Conservation (phyloP, 2,113 vertebrate genomes). For the Pelodiscus sinensis region DNA sequence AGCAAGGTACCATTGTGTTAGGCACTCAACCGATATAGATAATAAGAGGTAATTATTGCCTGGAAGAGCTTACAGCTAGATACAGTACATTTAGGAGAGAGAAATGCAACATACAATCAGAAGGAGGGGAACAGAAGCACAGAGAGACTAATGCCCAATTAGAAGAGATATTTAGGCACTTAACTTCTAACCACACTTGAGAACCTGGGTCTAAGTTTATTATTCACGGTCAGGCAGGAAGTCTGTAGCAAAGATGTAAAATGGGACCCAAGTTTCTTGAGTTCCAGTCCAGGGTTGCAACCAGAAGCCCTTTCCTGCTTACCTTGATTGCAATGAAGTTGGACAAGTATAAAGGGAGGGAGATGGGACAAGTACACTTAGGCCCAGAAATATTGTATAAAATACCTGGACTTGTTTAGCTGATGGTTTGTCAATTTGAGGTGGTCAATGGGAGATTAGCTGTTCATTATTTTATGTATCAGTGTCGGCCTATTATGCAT, state of each 20-base stretch:
- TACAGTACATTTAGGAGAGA: not conserved
- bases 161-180: not conserved
- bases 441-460: not conserved
- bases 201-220: not conserved
- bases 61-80: not conserved
- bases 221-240: not conserved
- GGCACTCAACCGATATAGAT: not conserved
- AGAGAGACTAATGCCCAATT: not conserved
- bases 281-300: not conserved
- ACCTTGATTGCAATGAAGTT: not conserved
- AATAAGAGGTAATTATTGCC: not conserved
- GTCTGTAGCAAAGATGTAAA: not conserved
- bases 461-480: not conserved
- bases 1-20: not conserved
- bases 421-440: not conserved
- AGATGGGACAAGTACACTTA: not conserved
- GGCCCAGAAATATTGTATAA: not conserved
- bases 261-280: not conserved
- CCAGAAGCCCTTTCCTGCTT: not conserved
- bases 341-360: not conserved
- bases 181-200: not conserved
- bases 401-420: not conserved
- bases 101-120: not conserved
- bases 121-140: not conserved
- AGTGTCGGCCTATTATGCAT: conserved; percentile 25